A percentile compares a stretch with the other conserved stretches of the same genome.
These are phyloP conservation scores for Crotalus viridis DNA, from an alignment of 2,113 vertebrate genomes.

Conservation along the genomic window DNA sequence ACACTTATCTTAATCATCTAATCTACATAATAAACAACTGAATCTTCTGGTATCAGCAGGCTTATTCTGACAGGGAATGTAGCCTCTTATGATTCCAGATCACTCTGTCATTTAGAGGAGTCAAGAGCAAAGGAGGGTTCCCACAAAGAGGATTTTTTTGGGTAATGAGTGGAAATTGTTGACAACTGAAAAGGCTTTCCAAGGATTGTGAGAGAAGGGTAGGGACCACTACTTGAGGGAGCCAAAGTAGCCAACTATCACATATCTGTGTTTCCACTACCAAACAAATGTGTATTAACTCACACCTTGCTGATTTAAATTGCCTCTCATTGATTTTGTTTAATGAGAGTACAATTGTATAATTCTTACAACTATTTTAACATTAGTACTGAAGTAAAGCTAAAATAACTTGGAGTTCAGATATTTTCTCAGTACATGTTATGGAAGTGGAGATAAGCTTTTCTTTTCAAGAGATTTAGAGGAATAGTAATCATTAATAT, in stretches of 20 bases:
- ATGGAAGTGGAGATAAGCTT: neutral
- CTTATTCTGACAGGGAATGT: neutral
- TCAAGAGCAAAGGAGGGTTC: neutral
- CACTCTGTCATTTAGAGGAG: neutral
- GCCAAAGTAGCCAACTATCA: neutral
- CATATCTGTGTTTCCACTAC: neutral
- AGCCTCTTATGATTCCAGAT: neutral
- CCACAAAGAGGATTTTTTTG: neutral
- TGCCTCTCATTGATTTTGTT: neutral
- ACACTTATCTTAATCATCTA: neutral
- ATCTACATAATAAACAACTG: neutral
- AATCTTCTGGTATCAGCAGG: neutral
- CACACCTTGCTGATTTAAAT: neutral
- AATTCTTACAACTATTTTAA: neutral
- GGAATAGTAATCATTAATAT: constrained; percentile 12
- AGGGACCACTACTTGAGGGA: neutral
- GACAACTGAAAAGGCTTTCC: neutral
- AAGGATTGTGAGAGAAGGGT: neutral
- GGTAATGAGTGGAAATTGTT: neutral
- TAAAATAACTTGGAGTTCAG: neutral
- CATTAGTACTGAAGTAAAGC: neutral
- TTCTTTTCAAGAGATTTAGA: rapidly evolving
- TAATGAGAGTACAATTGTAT: neutral
- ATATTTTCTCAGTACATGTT: neutral
- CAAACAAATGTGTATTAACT: neutral